Percentiles rank a stretch among this genome's conserved stretches.
phyloP scores from a whole-genome alignment of 2,797 vertebrate species.

The Carapus acus region DNA sequence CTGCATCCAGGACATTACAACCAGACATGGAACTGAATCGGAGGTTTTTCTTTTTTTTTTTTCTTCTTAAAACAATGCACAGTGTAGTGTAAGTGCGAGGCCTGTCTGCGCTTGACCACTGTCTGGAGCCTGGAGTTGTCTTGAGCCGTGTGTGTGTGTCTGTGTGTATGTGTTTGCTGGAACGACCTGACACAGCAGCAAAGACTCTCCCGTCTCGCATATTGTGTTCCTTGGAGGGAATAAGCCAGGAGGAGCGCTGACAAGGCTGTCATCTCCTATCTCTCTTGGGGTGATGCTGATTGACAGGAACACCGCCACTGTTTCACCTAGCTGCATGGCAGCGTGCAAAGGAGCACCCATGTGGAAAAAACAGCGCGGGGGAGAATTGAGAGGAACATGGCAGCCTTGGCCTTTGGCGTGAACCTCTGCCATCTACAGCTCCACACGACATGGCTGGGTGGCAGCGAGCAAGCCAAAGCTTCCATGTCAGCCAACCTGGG shows the following conservation, averaged over 20 bases:
- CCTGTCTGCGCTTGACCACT: constrained; percentile 41
- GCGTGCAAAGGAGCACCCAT: constrained; percentile 40
- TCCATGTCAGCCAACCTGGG: constrained; percentile 60
- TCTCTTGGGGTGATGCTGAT: constrained; percentile 45
- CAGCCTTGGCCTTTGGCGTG: constrained; percentile 58
- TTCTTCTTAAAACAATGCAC: constrained; percentile 33
- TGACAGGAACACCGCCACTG: constrained; percentile 57
- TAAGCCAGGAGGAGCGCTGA: constrained; percentile 38
- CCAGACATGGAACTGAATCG: constrained; percentile 31
- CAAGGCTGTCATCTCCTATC: constrained; percentile 49
- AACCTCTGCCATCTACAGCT: constrained; percentile 59
- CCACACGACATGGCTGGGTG: constrained; percentile 69
- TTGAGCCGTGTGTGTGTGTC: constrained; percentile 15
- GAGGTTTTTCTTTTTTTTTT: no score
- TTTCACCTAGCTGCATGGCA: constrained; percentile 39
- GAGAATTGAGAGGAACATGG: constrained; percentile 56
- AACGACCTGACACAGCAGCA: constrained; percentile 32
- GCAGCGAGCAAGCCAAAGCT: constrained; percentile 66
- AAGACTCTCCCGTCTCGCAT: constrained; percentile 28
- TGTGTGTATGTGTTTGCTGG: constrained; percentile 39
- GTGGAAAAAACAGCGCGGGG: constrained; percentile 53
- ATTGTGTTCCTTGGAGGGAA: constrained; percentile 48
- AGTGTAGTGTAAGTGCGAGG: constrained; percentile 44
- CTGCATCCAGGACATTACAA: constrained; percentile 33
- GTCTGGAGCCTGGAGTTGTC: constrained; percentile 38